Evolutionary conservation across 2,888 invertebrate species (phyloP).

Genomic region (Drosophila limbata): DNA sequence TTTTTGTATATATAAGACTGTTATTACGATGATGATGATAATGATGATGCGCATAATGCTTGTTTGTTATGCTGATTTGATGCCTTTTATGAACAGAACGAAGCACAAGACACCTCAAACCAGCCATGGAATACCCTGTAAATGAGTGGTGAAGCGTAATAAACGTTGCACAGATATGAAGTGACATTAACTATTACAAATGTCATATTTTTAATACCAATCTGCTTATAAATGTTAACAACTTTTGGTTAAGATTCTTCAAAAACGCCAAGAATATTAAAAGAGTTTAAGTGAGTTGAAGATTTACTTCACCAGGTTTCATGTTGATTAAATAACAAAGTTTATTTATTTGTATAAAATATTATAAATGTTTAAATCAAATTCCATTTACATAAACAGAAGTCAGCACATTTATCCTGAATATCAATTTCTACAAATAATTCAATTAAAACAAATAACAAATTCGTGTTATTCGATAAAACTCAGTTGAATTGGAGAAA

Average conservation of each 20-base stretch:
- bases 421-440: not conserved
- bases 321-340: not conserved
- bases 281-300: not conserved
- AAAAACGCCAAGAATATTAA: not conserved
- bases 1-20: conserved; percentile 50
- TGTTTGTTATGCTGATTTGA: conserved; percentile 74
- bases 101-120: conserved; percentile 1
- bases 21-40: conserved; percentile 40
- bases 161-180: not conserved
- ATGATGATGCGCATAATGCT: conserved; percentile 55
- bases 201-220: conserved; percentile 3
- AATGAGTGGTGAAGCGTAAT: conserved; percentile 1
- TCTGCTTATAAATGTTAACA: conserved; percentile 1
- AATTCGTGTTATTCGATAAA: not conserved
- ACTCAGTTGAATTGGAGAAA: not conserved
- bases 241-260: not conserved
- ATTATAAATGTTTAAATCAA: not conserved
- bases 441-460: not conserved
- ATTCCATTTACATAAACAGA: not conserved
- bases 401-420: too few relatives aligned
- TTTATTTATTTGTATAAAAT: not conserved
- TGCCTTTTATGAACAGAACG: conserved; percentile 55
- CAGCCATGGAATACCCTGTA: conserved; percentile 21
- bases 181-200: conserved; percentile 7
- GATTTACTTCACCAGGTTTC: not conserved